Evolutionary conservation across 92 coral and sea anemone genomes (phyloP).

Genomic region (Zoanthus gigantus): DNA sequence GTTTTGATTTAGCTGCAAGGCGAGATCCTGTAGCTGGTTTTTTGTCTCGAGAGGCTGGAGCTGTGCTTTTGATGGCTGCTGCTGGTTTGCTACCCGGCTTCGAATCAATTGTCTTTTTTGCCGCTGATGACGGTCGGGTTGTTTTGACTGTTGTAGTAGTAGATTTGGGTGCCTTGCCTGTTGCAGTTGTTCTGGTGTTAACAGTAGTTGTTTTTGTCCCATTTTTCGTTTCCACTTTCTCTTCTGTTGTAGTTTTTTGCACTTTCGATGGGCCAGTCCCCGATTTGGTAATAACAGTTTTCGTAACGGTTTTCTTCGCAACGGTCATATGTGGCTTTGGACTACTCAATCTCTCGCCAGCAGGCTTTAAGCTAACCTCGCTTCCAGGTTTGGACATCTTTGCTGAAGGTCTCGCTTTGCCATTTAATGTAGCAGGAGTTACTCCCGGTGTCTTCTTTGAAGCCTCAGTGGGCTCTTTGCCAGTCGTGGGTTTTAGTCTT

Average conservation of each 20-base stretch:
- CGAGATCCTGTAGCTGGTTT: slow-evolving; percentile 25
- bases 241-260: slow-evolving; percentile 32
- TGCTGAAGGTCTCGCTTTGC: slow-evolving; percentile 27
- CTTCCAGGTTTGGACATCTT: slow-evolving; percentile 4
- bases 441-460: slow-evolving; percentile 5
- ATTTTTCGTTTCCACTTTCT: slow-evolving; percentile 3
- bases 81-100: slow-evolving; percentile 30
- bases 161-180: slow-evolving; percentile 45
- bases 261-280: slow-evolving; percentile 44
- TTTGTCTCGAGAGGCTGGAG: slow-evolving; percentile 39
- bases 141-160: slow-evolving; percentile 43
- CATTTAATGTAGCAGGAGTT: slow-evolving; percentile 7
- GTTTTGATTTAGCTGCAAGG: not conserved
- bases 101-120: slow-evolving; percentile 21
- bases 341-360: slow-evolving; percentile 17
- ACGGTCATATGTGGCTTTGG: slow-evolving; percentile 35
- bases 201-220: slow-evolving; percentile 40
- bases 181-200: slow-evolving; percentile 40
- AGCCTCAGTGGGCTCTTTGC: slow-evolving; percentile 7
- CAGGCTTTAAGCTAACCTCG: slow-evolving; percentile 21
- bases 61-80: not conserved
- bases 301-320: slow-evolving; percentile 41
- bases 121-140: slow-evolving; percentile 26
- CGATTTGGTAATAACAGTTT: slow-evolving; percentile 41
- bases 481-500: not conserved